Percentiles rank a stretch among this genome's conserved stretches.
Evolutionary conservation across 2,113 vertebrate genomes (phyloP).

Genomic region (Strix aluco): DNA sequence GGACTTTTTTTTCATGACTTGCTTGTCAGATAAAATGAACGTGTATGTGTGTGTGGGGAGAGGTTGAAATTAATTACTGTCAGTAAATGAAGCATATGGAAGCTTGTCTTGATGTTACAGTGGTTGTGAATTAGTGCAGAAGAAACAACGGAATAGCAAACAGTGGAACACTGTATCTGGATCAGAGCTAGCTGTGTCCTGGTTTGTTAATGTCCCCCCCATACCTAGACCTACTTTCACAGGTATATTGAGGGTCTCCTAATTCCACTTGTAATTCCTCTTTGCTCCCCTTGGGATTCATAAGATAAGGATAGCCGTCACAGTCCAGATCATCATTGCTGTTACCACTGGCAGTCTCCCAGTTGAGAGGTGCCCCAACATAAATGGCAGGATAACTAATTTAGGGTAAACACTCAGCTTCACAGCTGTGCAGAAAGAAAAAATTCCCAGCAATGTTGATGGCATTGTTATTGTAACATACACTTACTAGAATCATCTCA

Average conservation of each 20-base stretch:
- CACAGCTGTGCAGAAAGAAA: background rate
- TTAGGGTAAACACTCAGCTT: background rate
- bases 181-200: background rate
- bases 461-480: background rate
- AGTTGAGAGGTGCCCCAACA: background rate
- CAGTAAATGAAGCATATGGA: conserved; percentile 73
- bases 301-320: background rate
- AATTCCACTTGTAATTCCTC: background rate
- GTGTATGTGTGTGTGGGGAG: background rate
- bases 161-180: background rate
- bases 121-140: conserved; percentile 73
- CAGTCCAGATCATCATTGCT: background rate
- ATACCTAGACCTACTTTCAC: background rate
- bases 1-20: conserved; percentile 10
- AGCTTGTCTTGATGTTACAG: conserved; percentile 63
- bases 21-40: conserved; percentile 66
- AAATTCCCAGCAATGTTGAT: background rate
- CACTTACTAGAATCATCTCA: background rate
- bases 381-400: background rate
- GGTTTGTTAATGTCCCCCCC: background rate
- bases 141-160: conserved; percentile 60
- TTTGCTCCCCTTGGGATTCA: background rate
- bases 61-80: conserved; percentile 72
- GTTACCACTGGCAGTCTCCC: background rate
- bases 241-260: background rate